Evolutionary conservation across 2,888 invertebrate genomes (phyloP).

Genomic region (Dynastes tityus): DNA sequence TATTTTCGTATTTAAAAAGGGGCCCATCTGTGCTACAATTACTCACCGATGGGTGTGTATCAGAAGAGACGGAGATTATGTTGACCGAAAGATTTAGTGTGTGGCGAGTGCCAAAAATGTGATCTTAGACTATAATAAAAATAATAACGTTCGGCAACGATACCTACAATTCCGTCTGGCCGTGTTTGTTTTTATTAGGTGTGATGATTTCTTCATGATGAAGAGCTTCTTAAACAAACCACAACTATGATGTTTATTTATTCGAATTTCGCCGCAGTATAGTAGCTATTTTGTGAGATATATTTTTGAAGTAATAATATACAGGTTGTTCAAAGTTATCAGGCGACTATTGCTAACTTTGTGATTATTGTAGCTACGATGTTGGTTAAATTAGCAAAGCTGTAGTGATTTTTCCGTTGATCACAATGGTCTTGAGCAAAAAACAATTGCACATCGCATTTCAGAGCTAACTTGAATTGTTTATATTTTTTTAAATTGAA

Average conservation of each 20-base stretch:
- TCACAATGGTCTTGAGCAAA: no score
- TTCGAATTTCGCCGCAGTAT: no score
- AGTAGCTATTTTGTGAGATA: no score
- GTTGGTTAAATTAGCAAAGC: no score
- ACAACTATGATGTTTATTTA: not conserved
- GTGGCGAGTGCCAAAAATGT: constrained; percentile 41
- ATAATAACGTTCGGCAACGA: constrained; percentile 14
- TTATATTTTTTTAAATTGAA: no score
- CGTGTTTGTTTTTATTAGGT: constrained; percentile 12
- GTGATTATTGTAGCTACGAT: no score
- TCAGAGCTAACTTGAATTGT: no score
- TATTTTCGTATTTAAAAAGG: constrained; percentile 43
- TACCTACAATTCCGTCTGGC: not conserved
- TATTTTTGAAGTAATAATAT: no score
- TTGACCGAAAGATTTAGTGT: constrained; percentile 38
- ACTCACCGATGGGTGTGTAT: constrained; percentile 25
- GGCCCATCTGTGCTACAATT: constrained; percentile 31
- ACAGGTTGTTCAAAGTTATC: no score
- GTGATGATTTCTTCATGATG: not conserved
- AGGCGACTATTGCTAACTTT: no score
- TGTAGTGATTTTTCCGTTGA: no score
- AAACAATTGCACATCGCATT: no score
- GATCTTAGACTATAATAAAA: constrained; percentile 43
- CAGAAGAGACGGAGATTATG: constrained; percentile 34
- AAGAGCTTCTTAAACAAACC: not conserved